These are phyloP conservation scores for Hybos culiciformis DNA, from an alignment of 2,888 invertebrate species.

Conservation along the genomic window DNA sequence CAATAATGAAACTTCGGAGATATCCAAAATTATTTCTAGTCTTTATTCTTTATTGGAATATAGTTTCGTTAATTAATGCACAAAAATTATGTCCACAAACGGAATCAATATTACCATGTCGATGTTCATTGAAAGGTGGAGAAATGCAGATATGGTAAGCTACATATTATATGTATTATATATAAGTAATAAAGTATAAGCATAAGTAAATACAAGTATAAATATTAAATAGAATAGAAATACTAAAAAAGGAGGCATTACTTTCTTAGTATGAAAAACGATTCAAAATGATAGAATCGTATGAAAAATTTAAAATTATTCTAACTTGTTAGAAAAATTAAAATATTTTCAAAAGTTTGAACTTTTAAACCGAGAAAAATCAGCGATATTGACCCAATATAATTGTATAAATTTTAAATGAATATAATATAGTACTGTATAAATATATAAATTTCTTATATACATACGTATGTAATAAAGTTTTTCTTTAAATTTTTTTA, in stretches of 20 bases:
- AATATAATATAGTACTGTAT: no score
- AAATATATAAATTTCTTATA: background rate
- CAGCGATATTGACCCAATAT: background rate
- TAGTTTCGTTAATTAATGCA: background rate
- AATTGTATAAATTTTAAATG: no score
- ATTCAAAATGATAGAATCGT: no score
- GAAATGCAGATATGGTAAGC: slow-evolving; percentile 74
- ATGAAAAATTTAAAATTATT: no score
- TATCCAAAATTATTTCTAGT: slow-evolving; percentile 1
- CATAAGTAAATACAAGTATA: background rate
- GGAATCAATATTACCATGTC: slow-evolving; percentile 65
- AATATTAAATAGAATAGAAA: no score
- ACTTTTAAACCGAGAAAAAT: background rate
- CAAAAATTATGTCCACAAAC: slow-evolving; percentile 51
- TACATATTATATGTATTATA: background rate
- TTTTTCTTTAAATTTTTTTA: slow-evolving; percentile 32
- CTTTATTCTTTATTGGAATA: slow-evolving; percentile 5
- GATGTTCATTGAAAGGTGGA: slow-evolving; percentile 61
- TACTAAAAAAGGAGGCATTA: no score
- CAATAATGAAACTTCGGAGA: slow-evolving; percentile 5
- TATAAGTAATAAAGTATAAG: no score
- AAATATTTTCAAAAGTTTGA: no score
- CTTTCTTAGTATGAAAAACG: no score
- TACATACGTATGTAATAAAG: background rate
- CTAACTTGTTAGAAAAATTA: no score